A percentile compares a stretch with the other conserved stretches of the same genome.
These are phyloP conservation scores for Catotricha subobsoleta DNA, from an alignment of 2,888 invertebrate genomes.

Conservation along the genomic window DNA sequence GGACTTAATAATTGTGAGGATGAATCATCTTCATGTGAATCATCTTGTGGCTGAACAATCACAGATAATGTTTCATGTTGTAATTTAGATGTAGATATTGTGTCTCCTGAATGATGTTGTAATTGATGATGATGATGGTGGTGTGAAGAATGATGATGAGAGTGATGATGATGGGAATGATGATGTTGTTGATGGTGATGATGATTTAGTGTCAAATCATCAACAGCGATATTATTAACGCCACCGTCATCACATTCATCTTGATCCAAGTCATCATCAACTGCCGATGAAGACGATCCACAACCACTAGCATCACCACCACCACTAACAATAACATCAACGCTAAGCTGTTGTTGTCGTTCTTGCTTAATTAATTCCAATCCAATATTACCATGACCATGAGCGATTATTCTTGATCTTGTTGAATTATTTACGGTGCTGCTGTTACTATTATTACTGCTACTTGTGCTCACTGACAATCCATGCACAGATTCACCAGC, in stretches of 20 bases:
- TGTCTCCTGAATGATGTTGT: conserved; percentile 2
- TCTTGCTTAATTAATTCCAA: conserved; percentile 14
- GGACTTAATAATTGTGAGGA: conserved; percentile 35
- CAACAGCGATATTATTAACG: background rate
- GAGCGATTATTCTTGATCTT: conserved; percentile 9
- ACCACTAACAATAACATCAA: conserved; percentile 8
- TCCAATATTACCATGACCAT: conserved; percentile 11
- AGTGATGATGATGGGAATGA: background rate
- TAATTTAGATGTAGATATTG: conserved; percentile 2
- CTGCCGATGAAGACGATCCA: conserved; percentile 13
- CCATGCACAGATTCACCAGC: conserved; percentile 9
- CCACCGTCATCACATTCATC: conserved; percentile 2
- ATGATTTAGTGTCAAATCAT: conserved; percentile 6
- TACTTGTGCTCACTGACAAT: conserved; percentile 8
- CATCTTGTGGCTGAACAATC: conserved; percentile 39
- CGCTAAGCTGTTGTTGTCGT: conserved; percentile 7
- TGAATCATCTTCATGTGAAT: conserved; percentile 30
- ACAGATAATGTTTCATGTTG: conserved; percentile 34
- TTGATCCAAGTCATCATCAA: conserved; percentile 10
- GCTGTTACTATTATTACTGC: conserved; percentile 9
- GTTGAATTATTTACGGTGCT: background rate
- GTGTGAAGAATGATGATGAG: background rate
- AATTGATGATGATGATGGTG: background rate
- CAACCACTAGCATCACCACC: conserved; percentile 12
- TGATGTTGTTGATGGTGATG: conserved; percentile 7